Conservation (phyloP, 2,113 vertebrate genomes). For the Psettodes erumei region DNA sequence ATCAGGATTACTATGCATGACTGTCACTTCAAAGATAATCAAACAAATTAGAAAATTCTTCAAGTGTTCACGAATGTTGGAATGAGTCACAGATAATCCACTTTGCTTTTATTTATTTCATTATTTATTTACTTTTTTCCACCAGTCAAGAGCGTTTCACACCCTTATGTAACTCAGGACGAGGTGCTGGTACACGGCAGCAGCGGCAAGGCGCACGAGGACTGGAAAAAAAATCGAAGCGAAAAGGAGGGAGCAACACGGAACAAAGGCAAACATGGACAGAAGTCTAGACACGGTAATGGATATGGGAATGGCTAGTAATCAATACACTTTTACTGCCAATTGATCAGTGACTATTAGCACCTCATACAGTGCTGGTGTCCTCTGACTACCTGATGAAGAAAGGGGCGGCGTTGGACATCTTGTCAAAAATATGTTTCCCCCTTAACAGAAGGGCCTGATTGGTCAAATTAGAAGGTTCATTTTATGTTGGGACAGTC, state of each 20-base stretch:
- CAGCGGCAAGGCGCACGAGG: conserved; percentile 21
- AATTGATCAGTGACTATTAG: conserved; percentile 48
- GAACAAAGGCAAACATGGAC: conserved; percentile 30
- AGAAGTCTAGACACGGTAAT: conserved; percentile 64
- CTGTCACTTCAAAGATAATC: conserved; percentile 79
- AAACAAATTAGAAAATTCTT: conserved; percentile 74
- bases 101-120: conserved; percentile 57
- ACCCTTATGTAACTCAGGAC: conserved; percentile 43
- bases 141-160: conserved; percentile 50
- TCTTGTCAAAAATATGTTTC: conserved; percentile 7
- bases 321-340: conserved; percentile 36
- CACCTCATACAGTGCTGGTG: conserved; percentile 4
- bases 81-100: conserved; percentile 71
- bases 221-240: conserved; percentile 3
- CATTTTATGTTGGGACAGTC: not conserved
- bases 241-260: conserved; percentile 31
- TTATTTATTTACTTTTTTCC: conserved; percentile 35
- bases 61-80: conserved; percentile 66
- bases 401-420: not conserved
- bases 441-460: too few species aligned
- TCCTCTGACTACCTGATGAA: not conserved
- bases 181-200: conserved; percentile 12
- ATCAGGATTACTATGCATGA: conserved; percentile 72
- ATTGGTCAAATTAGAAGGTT: not conserved
- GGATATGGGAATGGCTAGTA: conserved; percentile 55